Percentiles rank a stretch among this genome's conserved stretches.
phyloP scores from a whole-genome alignment of 2,113 vertebrate genomes.

The Halcyon malimbica region DNA sequence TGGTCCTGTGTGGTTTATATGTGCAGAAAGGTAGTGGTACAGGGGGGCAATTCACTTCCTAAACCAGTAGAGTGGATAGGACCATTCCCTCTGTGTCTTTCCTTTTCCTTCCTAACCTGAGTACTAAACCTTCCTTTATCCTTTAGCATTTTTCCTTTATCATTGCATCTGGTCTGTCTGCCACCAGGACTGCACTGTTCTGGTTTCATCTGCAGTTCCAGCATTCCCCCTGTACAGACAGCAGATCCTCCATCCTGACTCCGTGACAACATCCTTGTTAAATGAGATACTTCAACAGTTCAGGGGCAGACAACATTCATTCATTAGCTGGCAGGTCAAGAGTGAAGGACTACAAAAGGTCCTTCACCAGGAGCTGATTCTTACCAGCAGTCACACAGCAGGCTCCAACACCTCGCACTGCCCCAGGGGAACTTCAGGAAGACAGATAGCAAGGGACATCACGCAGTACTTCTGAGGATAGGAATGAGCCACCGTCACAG shows the following conservation, averaged over 20 bases:
- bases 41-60: neutral
- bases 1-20: neutral
- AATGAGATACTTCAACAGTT: neutral
- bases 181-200: neutral
- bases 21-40: neutral
- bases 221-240: rapidly evolving
- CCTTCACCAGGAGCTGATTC: neutral
- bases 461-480: neutral
- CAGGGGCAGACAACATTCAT: neutral
- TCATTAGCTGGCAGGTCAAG: neutral
- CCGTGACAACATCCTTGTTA: neutral
- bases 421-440: neutral
- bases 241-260: neutral
- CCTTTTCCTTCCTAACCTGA: neutral
- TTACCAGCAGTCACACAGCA: neutral
- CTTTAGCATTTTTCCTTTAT: neutral
- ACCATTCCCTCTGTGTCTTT: neutral
- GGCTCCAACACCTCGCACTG: neutral
- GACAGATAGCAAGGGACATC: neutral
- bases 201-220: neutral
- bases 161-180: neutral
- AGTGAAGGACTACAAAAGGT: neutral
- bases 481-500: neutral
- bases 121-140: neutral
- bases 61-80: neutral